A percentile compares a stretch with the other conserved stretches of the same genome.
phyloP scores from a whole-genome alignment of 2,888 invertebrate genomes.

The Eulithis testata region DNA sequence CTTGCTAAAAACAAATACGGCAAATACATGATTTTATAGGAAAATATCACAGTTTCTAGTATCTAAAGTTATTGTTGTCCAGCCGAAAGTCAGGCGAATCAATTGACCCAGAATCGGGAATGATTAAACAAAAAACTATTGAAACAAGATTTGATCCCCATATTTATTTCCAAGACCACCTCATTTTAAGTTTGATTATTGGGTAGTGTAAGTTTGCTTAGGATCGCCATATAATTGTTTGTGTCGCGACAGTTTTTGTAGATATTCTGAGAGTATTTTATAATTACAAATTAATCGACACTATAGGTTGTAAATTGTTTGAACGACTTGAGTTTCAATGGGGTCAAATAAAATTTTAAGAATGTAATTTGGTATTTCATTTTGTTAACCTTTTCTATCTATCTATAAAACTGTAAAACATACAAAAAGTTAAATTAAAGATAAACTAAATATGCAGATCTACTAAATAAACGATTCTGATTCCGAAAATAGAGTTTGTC shows the following conservation, averaged over 20 bases:
- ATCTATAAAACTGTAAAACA: too few species aligned
- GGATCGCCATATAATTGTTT: constrained; percentile 41
- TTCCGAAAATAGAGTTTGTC: too few species aligned
- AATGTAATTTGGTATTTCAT: constrained; percentile 53
- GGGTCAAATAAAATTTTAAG: constrained; percentile 83
- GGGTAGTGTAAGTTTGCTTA: constrained; percentile 60
- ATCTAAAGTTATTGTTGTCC: background rate
- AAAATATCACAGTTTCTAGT: background rate
- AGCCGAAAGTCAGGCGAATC: background rate
- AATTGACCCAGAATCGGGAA: background rate
- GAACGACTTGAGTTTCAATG: constrained; percentile 77
- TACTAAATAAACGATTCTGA: too few species aligned
- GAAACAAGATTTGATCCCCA: constrained; percentile 10
- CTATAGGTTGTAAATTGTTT: constrained; percentile 78
- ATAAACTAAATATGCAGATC: too few species aligned
- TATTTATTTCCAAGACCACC: constrained; percentile 17
- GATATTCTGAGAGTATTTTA: constrained; percentile 64
- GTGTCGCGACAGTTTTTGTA: constrained; percentile 55
- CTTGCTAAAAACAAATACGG: too few species aligned
- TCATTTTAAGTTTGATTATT: constrained; percentile 23
- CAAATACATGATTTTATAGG: background rate
- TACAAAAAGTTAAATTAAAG: too few species aligned
- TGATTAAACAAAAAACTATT: background rate
- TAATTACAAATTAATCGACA: constrained; percentile 57
- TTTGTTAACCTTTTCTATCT: too few species aligned